These are phyloP conservation scores for Sarcophaga subvicina DNA, from an alignment of 2,888 invertebrate genomes.

Conservation along the genomic window DNA sequence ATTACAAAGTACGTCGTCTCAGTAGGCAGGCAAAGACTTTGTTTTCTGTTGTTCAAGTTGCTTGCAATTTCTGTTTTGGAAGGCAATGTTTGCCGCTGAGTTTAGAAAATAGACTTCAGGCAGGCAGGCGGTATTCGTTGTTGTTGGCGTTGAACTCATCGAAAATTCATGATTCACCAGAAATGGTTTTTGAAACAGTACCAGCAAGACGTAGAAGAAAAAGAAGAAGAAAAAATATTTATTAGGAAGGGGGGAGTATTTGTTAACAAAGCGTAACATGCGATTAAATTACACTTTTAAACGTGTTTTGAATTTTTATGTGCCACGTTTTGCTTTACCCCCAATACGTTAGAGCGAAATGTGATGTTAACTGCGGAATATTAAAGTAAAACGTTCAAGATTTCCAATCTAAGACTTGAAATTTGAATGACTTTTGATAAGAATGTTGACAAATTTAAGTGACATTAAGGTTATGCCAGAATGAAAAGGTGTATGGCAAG, in stretches of 20 bases:
- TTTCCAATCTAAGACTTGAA: not conserved
- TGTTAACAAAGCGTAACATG: conserved; percentile 79
- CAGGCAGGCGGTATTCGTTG: not conserved
- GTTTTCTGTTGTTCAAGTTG: not conserved
- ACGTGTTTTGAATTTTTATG: conserved; percentile 78
- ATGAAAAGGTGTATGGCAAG: no score
- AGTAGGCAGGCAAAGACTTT: no score
- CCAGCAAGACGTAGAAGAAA: not conserved
- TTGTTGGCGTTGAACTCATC: conserved; percentile 44
- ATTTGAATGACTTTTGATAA: conserved; percentile 39
- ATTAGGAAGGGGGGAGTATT: conserved; percentile 49
- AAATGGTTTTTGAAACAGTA: not conserved
- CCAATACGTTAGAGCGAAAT: not conserved
- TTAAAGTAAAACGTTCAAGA: no score
- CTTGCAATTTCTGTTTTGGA: not conserved
- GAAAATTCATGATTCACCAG: conserved; percentile 60
- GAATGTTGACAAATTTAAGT: conserved; percentile 38
- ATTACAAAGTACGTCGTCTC: not conserved
- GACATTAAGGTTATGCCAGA: not conserved
- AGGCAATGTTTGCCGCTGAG: not conserved
- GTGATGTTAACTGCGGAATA: not conserved
- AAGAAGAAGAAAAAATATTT: not conserved
- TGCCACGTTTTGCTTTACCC: not conserved
- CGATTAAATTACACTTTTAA: conserved; percentile 80
- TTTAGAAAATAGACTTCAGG: not conserved